These are phyloP conservation scores for Lagopus leucura DNA, from an alignment of 2,113 vertebrate species.

Conservation along the genomic window DNA sequence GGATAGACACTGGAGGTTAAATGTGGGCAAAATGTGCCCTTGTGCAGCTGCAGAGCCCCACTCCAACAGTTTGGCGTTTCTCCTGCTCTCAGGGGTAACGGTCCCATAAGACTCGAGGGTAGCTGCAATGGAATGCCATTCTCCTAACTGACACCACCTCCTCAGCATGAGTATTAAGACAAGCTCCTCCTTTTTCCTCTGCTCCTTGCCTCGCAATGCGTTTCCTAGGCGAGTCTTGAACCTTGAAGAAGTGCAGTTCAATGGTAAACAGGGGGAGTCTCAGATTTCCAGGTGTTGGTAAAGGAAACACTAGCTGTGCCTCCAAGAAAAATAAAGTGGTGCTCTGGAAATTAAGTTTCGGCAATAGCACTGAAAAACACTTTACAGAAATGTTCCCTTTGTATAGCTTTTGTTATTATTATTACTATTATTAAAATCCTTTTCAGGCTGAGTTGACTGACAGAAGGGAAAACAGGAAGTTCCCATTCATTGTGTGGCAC, in stretches of 20 bases:
- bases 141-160: neutral
- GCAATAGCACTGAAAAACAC: neutral
- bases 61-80: neutral
- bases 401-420: neutral
- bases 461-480: neutral
- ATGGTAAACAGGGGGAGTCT: neutral
- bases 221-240: neutral
- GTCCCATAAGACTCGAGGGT: neutral
- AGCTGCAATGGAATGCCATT: accelerated
- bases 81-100: neutral
- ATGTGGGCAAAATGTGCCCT: neutral
- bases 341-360: slow-evolving; percentile 22
- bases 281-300: neutral
- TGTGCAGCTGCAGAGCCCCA: neutral
- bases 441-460: neutral
- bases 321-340: neutral
- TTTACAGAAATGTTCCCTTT: neutral
- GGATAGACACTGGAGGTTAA: neutral
- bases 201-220: neutral
- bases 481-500: neutral
- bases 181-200: neutral
- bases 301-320: neutral
- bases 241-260: neutral
- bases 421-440: slow-evolving; percentile 1
- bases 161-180: neutral